These are phyloP conservation scores for Notolabrus celidotus DNA, from an alignment of 2,797 vertebrate genomes.

Conservation along the genomic window DNA sequence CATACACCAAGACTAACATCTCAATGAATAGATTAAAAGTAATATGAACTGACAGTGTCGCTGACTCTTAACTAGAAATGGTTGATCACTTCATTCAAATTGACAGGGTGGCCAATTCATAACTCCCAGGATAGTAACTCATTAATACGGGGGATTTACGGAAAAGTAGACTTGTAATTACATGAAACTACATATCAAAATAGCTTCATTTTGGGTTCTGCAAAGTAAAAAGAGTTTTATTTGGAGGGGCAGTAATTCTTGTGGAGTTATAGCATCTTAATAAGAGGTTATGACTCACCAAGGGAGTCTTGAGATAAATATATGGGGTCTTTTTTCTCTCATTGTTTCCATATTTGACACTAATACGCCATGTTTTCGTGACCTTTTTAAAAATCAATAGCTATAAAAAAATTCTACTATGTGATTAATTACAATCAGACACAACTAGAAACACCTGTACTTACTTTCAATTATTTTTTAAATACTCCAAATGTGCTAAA, in stretches of 20 bases:
- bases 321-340: too few species aligned
- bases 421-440: too few species aligned
- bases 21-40: conserved; percentile 13
- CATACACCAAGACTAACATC: conserved; percentile 10
- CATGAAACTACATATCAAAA: background rate
- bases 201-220: background rate
- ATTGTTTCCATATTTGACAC: too few species aligned
- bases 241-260: too few species aligned
- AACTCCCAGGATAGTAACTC: conserved; percentile 18
- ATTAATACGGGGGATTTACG: background rate
- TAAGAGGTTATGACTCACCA: background rate
- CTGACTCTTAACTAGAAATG: conserved; percentile 15
- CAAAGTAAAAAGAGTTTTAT: background rate
- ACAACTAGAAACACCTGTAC: too few species aligned
- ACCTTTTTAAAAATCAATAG: too few species aligned
- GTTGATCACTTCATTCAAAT: conserved; percentile 27
- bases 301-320: too few species aligned
- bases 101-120: conserved; percentile 36
- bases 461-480: too few species aligned
- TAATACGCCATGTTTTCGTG: too few species aligned
- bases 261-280: too few species aligned
- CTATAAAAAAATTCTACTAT: too few species aligned
- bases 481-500: too few species aligned
- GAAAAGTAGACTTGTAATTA: background rate
- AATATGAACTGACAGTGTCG: conserved; percentile 34